A percentile compares a stretch with the other conserved stretches of the same genome.
Evolutionary conservation across 37 sponge, comb jelly and placozoan species (phyloP).

Genomic region (Cliona cf. orientalis): DNA sequence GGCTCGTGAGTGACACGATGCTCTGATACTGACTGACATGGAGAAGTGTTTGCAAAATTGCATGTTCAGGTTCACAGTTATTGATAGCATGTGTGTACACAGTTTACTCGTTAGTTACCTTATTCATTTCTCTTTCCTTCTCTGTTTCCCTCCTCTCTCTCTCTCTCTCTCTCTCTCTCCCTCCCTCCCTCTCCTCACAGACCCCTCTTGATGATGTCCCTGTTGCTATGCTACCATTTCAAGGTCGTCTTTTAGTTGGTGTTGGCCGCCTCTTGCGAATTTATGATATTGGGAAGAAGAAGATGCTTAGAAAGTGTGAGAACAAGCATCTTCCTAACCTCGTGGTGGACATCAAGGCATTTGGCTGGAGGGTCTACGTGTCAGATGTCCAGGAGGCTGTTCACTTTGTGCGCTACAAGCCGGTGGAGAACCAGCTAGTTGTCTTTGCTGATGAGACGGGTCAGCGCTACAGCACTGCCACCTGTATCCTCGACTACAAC

Average conservation of each 20-base stretch:
- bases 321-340: slow-evolving; percentile 96
- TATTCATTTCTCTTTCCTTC: too few species aligned
- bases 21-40: too few species aligned
- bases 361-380: slow-evolving; percentile 85
- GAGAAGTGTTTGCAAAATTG: too few species aligned
- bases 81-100: too few species aligned
- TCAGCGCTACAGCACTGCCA: slow-evolving; percentile 81
- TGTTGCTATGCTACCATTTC: slow-evolving; percentile 85
- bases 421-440: slow-evolving; percentile 89
- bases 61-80: too few species aligned
- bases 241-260: slow-evolving; percentile 94
- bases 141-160: too few species aligned
- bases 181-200: too few species aligned
- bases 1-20: too few species aligned
- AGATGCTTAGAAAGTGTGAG: slow-evolving; percentile 97
- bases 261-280: slow-evolving; percentile 89
- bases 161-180: too few species aligned
- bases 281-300: slow-evolving; percentile 97
- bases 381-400: slow-evolving; percentile 96
- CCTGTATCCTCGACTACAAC: slow-evolving; percentile 90
- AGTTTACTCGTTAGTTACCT: too few species aligned
- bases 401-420: slow-evolving; percentile 89
- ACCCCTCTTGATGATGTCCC: slow-evolving; percentile 95
- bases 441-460: slow-evolving; percentile 95
- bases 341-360: slow-evolving; percentile 83